Evolutionary conservation across 2,797 vertebrate species (phyloP).

Genomic region (Eulemur rubriventer): DNA sequence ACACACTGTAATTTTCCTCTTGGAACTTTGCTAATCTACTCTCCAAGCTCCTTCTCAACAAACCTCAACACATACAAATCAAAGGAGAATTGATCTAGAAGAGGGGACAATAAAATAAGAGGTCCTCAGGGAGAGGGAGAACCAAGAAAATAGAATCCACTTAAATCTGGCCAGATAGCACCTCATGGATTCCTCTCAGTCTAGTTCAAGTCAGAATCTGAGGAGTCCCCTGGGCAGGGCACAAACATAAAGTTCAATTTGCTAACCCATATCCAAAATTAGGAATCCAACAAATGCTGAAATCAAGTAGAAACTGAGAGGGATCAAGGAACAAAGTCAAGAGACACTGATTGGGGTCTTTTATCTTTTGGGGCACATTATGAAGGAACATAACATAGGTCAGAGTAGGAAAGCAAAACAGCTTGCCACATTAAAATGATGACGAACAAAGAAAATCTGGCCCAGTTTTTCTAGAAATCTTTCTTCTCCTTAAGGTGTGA

Average conservation of each 20-base stretch:
- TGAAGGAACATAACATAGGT: conserved; percentile 53
- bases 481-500: conserved; percentile 70
- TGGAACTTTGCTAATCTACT: conserved; percentile 60
- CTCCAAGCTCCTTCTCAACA: conserved; percentile 61
- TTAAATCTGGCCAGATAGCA: conserved; percentile 76
- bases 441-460: conserved; percentile 70
- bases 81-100: conserved; percentile 70
- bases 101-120: conserved; percentile 42
- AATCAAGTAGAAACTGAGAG: conserved; percentile 62
- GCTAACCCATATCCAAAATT: conserved; percentile 56
- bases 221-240: conserved; percentile 55
- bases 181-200: conserved; percentile 75
- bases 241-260: conserved; percentile 59
- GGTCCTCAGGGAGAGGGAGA: conserved; percentile 52
- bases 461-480: conserved; percentile 70
- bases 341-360: conserved; percentile 57
- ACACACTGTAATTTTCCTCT: conserved; percentile 74
- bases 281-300: conserved; percentile 60
- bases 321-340: conserved; percentile 62
- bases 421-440: conserved; percentile 59
- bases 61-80: conserved; percentile 62
- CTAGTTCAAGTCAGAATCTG: conserved; percentile 68
- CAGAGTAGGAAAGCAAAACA: conserved; percentile 57
- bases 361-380: conserved; percentile 29
- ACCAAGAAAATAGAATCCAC: conserved; percentile 66